Conservation (phyloP, 2,113 vertebrate species). For the Heliornis fulica region DNA sequence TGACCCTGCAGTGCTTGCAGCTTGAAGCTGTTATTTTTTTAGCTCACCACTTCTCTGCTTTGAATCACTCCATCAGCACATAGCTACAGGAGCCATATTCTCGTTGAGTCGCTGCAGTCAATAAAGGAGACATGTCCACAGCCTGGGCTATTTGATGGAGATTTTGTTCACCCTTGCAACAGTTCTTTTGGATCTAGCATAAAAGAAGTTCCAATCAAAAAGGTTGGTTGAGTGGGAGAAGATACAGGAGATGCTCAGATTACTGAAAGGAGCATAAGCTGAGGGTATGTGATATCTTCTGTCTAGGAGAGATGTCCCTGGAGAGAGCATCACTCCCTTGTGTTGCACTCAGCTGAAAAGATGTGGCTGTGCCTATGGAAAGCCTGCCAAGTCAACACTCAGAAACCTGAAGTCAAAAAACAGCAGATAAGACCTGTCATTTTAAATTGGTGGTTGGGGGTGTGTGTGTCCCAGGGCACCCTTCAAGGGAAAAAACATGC, state of each 20-base stretch:
- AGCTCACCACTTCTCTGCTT: background rate
- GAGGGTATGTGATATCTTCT: accelerated
- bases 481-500: background rate
- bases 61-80: background rate
- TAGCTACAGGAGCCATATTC: background rate
- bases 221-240: background rate
- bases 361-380: background rate
- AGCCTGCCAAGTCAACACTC: background rate
- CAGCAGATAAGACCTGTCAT: background rate
- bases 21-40: background rate
- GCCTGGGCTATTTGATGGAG: background rate
- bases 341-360: background rate
- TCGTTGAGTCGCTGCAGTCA: background rate
- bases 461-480: background rate
- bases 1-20: background rate
- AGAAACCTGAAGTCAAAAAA: background rate
- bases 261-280: background rate
- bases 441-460: background rate
- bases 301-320: background rate
- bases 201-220: accelerated
- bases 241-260: background rate
- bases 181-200: background rate
- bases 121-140: background rate
- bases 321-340: background rate
- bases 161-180: background rate